phyloP scores from a whole-genome alignment of 2,113 vertebrate genomes.

The Chionis minor region DNA sequence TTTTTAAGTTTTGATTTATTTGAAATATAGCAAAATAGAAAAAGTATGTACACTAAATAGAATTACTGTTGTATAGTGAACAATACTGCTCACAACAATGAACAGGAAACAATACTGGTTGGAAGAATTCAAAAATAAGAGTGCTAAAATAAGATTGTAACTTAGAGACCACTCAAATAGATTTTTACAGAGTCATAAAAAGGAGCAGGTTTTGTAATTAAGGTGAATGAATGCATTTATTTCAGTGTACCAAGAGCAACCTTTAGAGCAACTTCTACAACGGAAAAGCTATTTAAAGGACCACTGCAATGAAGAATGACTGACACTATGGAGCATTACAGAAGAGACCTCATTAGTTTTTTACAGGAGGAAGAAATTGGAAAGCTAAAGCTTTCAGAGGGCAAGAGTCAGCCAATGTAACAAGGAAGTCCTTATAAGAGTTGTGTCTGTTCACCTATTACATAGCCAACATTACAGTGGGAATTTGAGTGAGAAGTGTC shows the following conservation, averaged over 20 bases:
- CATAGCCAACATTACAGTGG: not conserved
- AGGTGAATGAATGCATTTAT: conserved; percentile 17
- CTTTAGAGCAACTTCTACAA: not conserved
- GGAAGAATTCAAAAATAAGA: not conserved
- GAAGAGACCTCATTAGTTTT: conserved; percentile 29
- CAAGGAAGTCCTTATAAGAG: not conserved
- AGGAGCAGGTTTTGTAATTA: conserved; percentile 23
- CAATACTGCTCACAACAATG: not conserved
- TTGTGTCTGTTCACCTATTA: not conserved
- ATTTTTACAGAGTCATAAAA: conserved; percentile 14
- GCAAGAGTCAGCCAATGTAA: conserved; percentile 4
- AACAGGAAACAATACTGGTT: not conserved
- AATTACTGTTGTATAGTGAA: not conserved
- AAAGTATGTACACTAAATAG: not conserved
- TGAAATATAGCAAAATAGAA: not conserved
- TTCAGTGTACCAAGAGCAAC: not conserved
- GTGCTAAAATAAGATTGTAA: conserved; percentile 21
- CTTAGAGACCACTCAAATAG: conserved; percentile 6
- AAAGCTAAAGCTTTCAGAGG: conserved; percentile 10
- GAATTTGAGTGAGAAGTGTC: not conserved
- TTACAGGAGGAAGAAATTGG: not conserved
- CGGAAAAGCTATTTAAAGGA: conserved; percentile 26
- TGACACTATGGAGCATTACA: not conserved
- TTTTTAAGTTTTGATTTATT: not conserved
- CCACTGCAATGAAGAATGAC: not conserved